Evolutionary conservation across 2,797 vertebrate species (phyloP).

Genomic region (Manis javanica): DNA sequence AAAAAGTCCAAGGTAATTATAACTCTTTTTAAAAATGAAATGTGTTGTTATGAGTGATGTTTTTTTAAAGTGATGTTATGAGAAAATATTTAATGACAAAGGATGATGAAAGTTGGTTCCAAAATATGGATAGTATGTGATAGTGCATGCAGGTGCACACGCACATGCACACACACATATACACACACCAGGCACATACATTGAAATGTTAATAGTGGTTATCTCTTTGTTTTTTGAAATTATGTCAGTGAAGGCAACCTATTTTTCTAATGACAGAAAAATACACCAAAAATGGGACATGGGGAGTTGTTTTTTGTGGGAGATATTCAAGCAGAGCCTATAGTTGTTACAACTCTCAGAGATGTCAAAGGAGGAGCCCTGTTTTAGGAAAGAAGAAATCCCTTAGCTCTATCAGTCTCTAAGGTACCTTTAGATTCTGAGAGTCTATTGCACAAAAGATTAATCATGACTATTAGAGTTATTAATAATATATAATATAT

Average conservation of each 20-base stretch:
- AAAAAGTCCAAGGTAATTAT: neutral
- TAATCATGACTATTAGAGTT: neutral
- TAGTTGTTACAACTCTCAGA: neutral
- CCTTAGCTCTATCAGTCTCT: neutral
- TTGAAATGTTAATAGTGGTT: neutral
- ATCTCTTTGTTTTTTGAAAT: conserved; percentile 34
- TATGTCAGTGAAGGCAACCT: neutral
- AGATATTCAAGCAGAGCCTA: neutral
- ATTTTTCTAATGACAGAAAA: conserved; percentile 24
- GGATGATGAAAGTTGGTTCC: neutral
- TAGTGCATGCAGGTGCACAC: neutral
- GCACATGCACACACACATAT: neutral
- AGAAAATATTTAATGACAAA: conserved; percentile 8
- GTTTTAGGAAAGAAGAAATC: neutral
- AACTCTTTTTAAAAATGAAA: conserved; percentile 6
- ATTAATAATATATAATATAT: neutral
- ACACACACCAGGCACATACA: neutral
- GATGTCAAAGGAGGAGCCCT: neutral
- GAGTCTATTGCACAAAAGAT: neutral
- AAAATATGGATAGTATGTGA: neutral
- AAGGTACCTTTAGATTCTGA: neutral
- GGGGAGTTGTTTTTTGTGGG: neutral
- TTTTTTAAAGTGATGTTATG: neutral
- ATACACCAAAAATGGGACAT: neutral
- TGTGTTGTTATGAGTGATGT: too few species aligned